Conservation (phyloP, 1,140 invertebrate species). For the Orius insidiosus region DNA sequence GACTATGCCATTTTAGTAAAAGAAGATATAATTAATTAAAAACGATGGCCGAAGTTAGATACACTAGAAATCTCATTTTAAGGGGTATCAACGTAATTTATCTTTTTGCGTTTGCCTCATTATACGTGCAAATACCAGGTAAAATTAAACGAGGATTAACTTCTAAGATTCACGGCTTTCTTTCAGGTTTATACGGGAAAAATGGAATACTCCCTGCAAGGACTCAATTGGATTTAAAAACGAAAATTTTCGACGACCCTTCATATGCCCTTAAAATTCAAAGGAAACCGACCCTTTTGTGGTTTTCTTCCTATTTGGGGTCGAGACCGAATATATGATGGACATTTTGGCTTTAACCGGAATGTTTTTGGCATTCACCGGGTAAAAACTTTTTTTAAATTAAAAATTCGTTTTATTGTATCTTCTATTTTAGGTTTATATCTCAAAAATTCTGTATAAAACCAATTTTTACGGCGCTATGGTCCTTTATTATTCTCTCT, state of each 20-base stretch:
- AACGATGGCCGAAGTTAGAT: conserved; percentile 31
- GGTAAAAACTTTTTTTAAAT: conserved; percentile 27
- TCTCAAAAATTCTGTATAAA: conserved; percentile 41
- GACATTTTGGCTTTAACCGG: conserved; percentile 53
- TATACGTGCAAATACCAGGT: conserved; percentile 66
- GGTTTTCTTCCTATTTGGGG: conserved; percentile 47
- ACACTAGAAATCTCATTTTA: conserved; percentile 46
- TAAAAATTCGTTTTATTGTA: conserved; percentile 13
- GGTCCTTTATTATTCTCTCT: conserved; percentile 58
- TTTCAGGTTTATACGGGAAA: conserved; percentile 56
- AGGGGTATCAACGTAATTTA: conserved; percentile 52
- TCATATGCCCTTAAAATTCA: conserved; percentile 29
- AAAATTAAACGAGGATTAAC: conserved; percentile 21
- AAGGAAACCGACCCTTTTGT: conserved; percentile 52
- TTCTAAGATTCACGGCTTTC: background rate
- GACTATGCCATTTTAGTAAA: no score
- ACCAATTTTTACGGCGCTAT: conserved; percentile 45
- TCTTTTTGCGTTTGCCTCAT: conserved; percentile 56
- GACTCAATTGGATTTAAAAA: conserved; percentile 30
- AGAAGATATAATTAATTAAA: no score
- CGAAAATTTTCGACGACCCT: conserved; percentile 14
- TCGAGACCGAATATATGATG: conserved; percentile 49
- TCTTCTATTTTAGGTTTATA: conserved; percentile 33
- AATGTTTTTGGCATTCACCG: conserved; percentile 42
- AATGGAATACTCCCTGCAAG: conserved; percentile 60